These are phyloP conservation scores for Cisticola juncidis DNA, from an alignment of 2,113 vertebrate genomes.

Conservation along the genomic window DNA sequence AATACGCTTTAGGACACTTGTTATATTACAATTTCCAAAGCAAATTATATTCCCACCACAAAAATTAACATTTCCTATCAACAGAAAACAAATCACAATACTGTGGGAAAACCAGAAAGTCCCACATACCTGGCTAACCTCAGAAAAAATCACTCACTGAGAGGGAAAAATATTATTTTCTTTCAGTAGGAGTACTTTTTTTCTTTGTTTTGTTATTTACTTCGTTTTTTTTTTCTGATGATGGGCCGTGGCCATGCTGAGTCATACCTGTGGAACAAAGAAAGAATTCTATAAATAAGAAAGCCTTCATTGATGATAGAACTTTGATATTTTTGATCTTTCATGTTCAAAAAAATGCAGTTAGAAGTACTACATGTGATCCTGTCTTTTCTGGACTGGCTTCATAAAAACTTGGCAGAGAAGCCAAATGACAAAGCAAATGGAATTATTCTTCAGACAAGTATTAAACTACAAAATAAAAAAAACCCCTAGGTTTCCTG, in stretches of 20 bases:
- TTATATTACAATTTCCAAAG: background rate
- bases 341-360: background rate
- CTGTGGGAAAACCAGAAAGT: slow-evolving; percentile 13
- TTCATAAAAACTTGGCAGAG: background rate
- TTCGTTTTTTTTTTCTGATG: background rate
- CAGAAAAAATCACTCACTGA: background rate
- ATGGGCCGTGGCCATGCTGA: background rate
- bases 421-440: background rate
- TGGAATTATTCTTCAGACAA: background rate
- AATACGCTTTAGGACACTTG: background rate
- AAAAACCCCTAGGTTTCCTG: background rate
- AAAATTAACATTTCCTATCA: background rate
- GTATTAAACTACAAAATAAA: background rate
- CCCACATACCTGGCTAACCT: slow-evolving; percentile 23
- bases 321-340: background rate
- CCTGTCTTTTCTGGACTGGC: background rate
- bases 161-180: background rate
- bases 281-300: background rate
- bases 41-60: background rate
- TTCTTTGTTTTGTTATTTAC: background rate
- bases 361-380: background rate
- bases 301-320: background rate
- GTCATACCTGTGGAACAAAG: background rate
- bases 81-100: background rate
- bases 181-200: background rate